Evolutionary conservation across 2,113 vertebrate genomes (phyloP), one percentile per base, ranked within the genome.

Genomic region (Notarius quadriscutis): DNA sequence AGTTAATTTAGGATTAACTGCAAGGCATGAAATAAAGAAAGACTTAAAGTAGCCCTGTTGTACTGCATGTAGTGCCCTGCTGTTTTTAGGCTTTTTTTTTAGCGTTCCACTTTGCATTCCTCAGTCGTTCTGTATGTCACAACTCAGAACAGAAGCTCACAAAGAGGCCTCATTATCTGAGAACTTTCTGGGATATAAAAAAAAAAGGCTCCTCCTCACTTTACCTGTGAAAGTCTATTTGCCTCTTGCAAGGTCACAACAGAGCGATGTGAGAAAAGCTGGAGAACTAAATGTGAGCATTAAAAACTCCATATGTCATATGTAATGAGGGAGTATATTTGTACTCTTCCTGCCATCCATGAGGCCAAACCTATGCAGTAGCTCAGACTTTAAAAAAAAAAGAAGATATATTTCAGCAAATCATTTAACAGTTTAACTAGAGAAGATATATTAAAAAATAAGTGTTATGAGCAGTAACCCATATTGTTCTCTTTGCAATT

Each of bases 1-100:
- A 81, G 69, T 65, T 77, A 83, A 82, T 84, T 88, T 62, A 86
- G 41, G 30, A 81, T 88, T 79, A 86, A 84, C 81, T 67, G 80
- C 83, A 78, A 83, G 78, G 55, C 27, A 84, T 81, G 51, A 72
- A 77, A 50, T n/a, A 84, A 60, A 62, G 34, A 74, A 55, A 50
- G 10, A 15, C 8, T 10, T 4, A 22, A 77, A 67, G 63, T 63
- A 71, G 18, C 41, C 25, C 63, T 72, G 10, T 72, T 75, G 57
- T 84, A 81, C 53, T 71, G 53, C 55, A 25, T 55, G 25, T 67
- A 30, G 12, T 18, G 41, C 17, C 4, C 48, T 72, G n/a, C 9
- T 84, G 48, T 81, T 72, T 82, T 25, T 82, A 34, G 17, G 25
- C 12, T 48, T 41, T 15, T 58, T 17, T 30, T 60, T 30, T 75